Percentiles rank a stretch among this genome's conserved stretches.
These are phyloP conservation scores for Nycteola revayana DNA, from an alignment of 2,888 invertebrate species.

Conservation along the genomic window DNA sequence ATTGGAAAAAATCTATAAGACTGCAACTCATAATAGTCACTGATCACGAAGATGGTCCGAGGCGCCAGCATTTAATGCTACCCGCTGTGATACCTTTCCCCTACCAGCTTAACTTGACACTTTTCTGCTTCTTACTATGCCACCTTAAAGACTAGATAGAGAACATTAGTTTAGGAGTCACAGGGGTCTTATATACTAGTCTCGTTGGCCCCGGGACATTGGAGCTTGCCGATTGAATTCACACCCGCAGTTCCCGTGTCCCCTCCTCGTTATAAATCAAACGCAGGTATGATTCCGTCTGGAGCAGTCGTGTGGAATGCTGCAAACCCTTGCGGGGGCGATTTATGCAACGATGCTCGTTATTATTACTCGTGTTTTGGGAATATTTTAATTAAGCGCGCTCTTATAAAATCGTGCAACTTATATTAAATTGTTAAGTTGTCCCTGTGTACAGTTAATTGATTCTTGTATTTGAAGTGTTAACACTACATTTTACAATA, in stretches of 20 bases:
- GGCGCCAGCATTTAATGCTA: constrained; percentile 66
- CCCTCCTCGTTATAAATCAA: constrained; percentile 79
- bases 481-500: no score
- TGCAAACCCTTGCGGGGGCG: constrained; percentile 48
- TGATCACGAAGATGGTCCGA: constrained; percentile 72
- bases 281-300: constrained; percentile 74
- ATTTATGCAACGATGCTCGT: constrained; percentile 41
- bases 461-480: no score
- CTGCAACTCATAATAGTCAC: constrained; percentile 65
- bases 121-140: constrained; percentile 20
- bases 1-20: constrained; percentile 64
- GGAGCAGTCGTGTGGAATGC: constrained; percentile 64
- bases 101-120: constrained; percentile 50
- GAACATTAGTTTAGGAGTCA: constrained; percentile 27
- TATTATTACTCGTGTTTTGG: constrained; percentile 38
- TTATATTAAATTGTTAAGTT: no score
- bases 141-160: constrained; percentile 18
- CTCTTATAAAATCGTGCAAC: no score
- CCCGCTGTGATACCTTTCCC: constrained; percentile 66
- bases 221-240: constrained; percentile 67
- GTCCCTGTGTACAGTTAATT: no score
- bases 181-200: constrained; percentile 45
- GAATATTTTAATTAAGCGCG: constrained; percentile 42
- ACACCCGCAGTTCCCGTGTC: constrained; percentile 66
- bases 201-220: constrained; percentile 50